Base-by-base conservation (phyloP, 2,888 invertebrate species). In the Sinelater perroti region DNA sequence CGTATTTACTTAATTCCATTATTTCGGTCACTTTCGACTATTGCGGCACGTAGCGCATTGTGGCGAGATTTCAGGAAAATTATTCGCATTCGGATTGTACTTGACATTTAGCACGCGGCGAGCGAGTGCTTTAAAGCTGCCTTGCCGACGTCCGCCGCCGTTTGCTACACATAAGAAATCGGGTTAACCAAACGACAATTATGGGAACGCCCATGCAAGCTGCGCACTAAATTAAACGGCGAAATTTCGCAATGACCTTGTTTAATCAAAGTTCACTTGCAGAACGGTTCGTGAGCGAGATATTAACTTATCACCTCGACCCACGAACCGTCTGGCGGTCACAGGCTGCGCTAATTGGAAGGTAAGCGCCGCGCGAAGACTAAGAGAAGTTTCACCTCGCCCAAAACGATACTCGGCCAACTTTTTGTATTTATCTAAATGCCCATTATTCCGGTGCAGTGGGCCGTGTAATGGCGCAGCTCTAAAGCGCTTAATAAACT, bases 181-280 rank as follows among this genome's bases (percentile, higher is more conserved):
- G 16, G 50, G 52, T 44, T 52, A 52, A 33, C 20, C 17, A 52
- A 33, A 52, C 26, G 24, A 52, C 56, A 56, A 50, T 56, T 50
- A 36, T 35, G 56, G 56, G 44, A 55, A 56, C 56, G 56, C 56
- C 56, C 56, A 50, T 45, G 26, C 21, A 42, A 42, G 18, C 26
- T 3, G 11, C n/a, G 11, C n/a, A 24, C 8, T 24, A 24, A 35
- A 53, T 33, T 26, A 44, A 53, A 35, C 28, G 16, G 18, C 45
- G 47, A 57, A 52, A 57, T 57, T 45, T 46, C 52, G 47, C 33
- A 57, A 52, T 24, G 57, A 52, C 52, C 57, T 46, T 57, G 52
- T 52, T 57, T 52, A 51, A 46, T 52, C 51, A 57, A 57, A 57
- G 57, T 57, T 57, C 47, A 57, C 57, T 52, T 56, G 56, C 50